phyloP scores from a whole-genome alignment of 2,113 vertebrate species.

The Labeo catla region DNA sequence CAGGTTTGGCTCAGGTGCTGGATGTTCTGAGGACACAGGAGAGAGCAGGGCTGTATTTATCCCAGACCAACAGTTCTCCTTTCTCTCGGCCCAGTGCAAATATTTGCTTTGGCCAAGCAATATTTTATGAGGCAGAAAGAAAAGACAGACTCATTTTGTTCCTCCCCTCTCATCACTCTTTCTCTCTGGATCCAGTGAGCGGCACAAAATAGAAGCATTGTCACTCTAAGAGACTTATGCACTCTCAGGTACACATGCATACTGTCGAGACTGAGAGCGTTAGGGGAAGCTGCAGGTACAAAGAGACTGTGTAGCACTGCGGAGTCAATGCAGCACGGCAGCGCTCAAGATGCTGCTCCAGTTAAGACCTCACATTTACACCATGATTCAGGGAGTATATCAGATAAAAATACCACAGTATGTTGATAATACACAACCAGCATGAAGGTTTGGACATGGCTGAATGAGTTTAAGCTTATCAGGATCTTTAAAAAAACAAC shows the following conservation, averaged over 20 bases:
- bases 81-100: constrained; percentile 45
- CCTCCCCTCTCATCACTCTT: neutral
- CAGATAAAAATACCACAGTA: neutral
- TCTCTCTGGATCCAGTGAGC: neutral
- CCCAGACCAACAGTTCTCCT: constrained; percentile 22
- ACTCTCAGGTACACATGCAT: constrained; percentile 43
- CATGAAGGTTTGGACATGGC: too few relatives aligned
- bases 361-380: constrained; percentile 17
- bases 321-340: constrained; percentile 73
- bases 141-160: neutral
- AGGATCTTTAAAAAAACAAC: too few relatives aligned
- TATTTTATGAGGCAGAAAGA: constrained; percentile 30
- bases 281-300: constrained; percentile 36
- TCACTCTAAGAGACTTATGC: constrained; percentile 33
- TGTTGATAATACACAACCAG: neutral
- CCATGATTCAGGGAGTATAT: neutral
- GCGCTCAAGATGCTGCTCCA: constrained; percentile 57
- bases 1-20: constrained; percentile 5
- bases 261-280: constrained; percentile 44
- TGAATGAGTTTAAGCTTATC: neutral
- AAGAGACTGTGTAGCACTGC: constrained; percentile 72
- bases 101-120: constrained; percentile 55
- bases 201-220: constrained; percentile 22
- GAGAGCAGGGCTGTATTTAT: constrained; percentile 44
- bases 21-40: neutral